Evolutionary conservation across 35 echinoderm and acorn worm genomes (phyloP).

Genomic region (Chiridota heheva): DNA sequence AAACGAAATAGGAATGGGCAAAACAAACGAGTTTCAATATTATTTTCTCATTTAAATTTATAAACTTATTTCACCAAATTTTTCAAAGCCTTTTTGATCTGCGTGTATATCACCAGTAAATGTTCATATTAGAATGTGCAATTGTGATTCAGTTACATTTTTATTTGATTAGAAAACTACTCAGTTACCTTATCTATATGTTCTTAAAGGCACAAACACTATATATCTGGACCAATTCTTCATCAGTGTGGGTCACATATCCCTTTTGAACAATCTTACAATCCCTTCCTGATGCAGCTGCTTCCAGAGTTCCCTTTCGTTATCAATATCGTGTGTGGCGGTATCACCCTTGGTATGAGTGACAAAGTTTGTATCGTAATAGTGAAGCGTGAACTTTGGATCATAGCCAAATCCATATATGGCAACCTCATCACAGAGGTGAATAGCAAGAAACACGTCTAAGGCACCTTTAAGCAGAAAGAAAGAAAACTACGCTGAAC

Average conservation of each 20-base stretch:
- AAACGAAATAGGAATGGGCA: too few species aligned
- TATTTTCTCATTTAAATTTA: too few species aligned
- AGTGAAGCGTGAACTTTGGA: slow-evolving; percentile 60
- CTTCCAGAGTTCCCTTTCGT: slow-evolving; percentile 56
- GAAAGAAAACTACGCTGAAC: background rate
- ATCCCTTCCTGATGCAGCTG: slow-evolving; percentile 64
- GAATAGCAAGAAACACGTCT: slow-evolving; percentile 52
- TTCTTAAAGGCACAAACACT: too few species aligned
- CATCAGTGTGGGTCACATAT: slow-evolving; percentile 7
- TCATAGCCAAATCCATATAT: slow-evolving; percentile 82
- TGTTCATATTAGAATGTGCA: too few species aligned
- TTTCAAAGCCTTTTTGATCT: too few species aligned
- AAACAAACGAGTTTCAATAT: too few species aligned
- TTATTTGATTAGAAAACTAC: too few species aligned
- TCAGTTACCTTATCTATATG: too few species aligned
- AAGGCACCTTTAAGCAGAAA: slow-evolving; percentile 54
- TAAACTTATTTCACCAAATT: too few species aligned
- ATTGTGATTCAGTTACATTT: too few species aligned
- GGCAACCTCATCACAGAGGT: slow-evolving; percentile 71
- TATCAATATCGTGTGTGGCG: slow-evolving; percentile 55
- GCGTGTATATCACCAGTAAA: too few species aligned
- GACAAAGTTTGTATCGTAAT: slow-evolving; percentile 53
- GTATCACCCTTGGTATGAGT: slow-evolving; percentile 1
- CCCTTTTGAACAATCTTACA: slow-evolving; percentile 62
- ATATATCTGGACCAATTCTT: too few species aligned